A percentile compares a stretch with the other conserved stretches of the same genome.
phyloP scores from a whole-genome alignment of 2,888 invertebrate species.

The Xylophagus ater region DNA sequence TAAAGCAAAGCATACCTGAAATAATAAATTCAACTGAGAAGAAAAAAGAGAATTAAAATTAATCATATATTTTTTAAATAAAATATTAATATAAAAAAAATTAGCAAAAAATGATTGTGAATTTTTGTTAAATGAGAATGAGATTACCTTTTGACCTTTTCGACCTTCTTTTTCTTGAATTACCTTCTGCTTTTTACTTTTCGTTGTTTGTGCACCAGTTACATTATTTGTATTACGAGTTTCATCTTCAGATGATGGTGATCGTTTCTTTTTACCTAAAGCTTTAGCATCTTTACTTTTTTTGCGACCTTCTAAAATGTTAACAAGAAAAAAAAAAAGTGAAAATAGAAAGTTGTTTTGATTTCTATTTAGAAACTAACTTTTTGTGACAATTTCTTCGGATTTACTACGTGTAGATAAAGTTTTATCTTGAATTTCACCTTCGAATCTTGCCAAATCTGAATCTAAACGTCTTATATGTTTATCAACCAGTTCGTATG shows the following conservation, averaged over 20 bases:
- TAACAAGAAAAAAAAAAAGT: constrained; percentile 6
- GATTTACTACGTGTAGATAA: constrained; percentile 61
- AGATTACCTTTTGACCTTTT: constrained; percentile 40
- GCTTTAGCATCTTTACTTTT: constrained; percentile 53
- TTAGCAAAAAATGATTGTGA: constrained; percentile 15
- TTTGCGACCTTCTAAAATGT: constrained; percentile 51
- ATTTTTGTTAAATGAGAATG: constrained; percentile 18
- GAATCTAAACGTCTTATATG: constrained; percentile 93
- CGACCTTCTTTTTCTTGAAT: constrained; percentile 42
- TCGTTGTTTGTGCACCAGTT: constrained; percentile 33
- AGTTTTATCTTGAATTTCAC: constrained; percentile 92
- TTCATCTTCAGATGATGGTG: constrained; percentile 36
- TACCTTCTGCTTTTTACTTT: constrained; percentile 42
- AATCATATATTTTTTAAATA: not conserved
- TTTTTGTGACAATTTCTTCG: constrained; percentile 50
- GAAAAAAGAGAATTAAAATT: not conserved
- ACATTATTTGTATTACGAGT: constrained; percentile 25
- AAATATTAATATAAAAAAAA: constrained; percentile 3
- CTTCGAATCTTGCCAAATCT: constrained; percentile 91
- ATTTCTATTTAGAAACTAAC: constrained; percentile 32
- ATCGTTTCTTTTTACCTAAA: constrained; percentile 47
- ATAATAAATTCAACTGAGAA: not conserved
- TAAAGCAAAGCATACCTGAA: constrained; percentile 2
- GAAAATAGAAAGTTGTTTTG: not conserved
- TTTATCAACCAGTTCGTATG: constrained; percentile 96